Evolutionary conservation across 1,140 invertebrate genomes (phyloP).

Genomic region (Batillaria attramentaria): DNA sequence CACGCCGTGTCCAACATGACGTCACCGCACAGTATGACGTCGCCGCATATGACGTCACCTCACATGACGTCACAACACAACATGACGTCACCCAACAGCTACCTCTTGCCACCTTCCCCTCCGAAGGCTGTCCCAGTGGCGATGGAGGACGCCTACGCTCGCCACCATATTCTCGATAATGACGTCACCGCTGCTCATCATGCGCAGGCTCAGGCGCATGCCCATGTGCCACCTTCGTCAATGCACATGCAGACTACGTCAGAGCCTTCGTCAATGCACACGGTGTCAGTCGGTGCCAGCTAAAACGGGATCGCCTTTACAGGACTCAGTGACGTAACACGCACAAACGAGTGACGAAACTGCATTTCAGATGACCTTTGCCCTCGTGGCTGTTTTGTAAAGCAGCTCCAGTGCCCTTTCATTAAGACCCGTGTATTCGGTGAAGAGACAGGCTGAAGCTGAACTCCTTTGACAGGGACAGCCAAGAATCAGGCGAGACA

Average conservation of each 20-base stretch:
- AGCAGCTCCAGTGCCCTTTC: no score
- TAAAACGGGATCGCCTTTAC: neutral
- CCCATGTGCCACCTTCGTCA: neutral
- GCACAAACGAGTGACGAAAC: no score
- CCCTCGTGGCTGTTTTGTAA: no score
- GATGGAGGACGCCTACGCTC: slow-evolving; percentile 39
- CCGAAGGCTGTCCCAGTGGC: slow-evolving; percentile 53
- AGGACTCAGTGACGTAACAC: neutral
- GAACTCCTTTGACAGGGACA: no score
- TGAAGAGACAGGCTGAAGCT: no score
- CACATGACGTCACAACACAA: slow-evolving; percentile 9
- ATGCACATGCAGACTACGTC: slow-evolving; percentile 34
- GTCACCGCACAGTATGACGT: neutral
- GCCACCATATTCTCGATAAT: neutral
- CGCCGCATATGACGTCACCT: slow-evolving; percentile 19
- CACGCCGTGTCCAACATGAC: slow-evolving; percentile 21
- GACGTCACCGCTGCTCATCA: neutral
- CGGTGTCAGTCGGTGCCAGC: slow-evolving; percentile 54
- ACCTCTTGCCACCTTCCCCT: slow-evolving; percentile 48
- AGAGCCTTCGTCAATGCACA: slow-evolving; percentile 32
- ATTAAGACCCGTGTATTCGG: no score
- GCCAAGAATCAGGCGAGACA: no score
- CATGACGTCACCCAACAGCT: slow-evolving; percentile 37
- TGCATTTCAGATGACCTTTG: no score
- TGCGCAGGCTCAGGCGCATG: neutral